Evolutionary conservation across 2,113 vertebrate genomes (phyloP), one percentile per base, ranked within the genome.

Genomic region (Leptobrachium leishanense): DNA sequence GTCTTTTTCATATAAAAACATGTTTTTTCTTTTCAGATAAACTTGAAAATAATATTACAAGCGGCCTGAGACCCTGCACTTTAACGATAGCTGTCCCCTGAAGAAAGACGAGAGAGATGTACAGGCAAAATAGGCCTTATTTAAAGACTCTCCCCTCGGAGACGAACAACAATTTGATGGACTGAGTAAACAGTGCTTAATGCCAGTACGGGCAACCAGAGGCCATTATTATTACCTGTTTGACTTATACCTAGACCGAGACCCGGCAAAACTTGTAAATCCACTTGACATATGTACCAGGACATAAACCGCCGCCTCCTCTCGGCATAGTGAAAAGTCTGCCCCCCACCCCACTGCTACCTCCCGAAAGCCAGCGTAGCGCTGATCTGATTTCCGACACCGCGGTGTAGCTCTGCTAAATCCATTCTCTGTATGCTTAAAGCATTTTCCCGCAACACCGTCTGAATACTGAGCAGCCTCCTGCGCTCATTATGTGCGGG

Each of bases 401-500:
- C 87, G 88, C 89, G 66, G 86, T 67, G 77, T 40, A 73, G 70
- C 62, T 79, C 74, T 79, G 59, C 89, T 84, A 90, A 89, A 91
- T 87, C 89, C 87, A 88, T 91, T 79, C 77, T 39, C 77, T 89
- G 85, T 87, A 79, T 76, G 89, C 87, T 90, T 88, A 88, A 88
- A 89, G 88, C 85, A 46, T 88, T 88, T 89, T 85, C 75, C 85
- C 84, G 85, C 93, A 91, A 93, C 92, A 92, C 90, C 89, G 88
- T 78, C 88, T 89, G 92, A 92, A 92, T 89, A 85, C 87, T 75
- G 71, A 62, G 42, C 88, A 79, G 89, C 89, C 91, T 88, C 89
- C 91, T 84, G 89, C 92, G 89, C 91, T 90, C 91, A 92, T 93
- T 93, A 92, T 88, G 88, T 54, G 91, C 86, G 88, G 89, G 64